Conservation (phyloP, 2,888 invertebrate species). For the Thyatira batis region DNA sequence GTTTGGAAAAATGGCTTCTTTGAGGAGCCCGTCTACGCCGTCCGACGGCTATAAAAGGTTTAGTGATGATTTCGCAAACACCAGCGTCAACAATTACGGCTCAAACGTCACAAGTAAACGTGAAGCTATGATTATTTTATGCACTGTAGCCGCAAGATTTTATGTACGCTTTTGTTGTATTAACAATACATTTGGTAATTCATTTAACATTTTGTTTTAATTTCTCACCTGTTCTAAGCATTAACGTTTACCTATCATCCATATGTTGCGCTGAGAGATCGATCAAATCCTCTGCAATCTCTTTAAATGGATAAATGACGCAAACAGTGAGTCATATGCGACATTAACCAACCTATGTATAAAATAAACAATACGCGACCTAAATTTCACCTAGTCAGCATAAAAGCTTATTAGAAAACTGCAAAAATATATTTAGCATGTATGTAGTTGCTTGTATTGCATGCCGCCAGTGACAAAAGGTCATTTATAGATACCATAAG, state of each 20-base stretch:
- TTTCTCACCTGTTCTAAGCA: conserved; percentile 52
- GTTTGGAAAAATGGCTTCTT: conserved; percentile 79
- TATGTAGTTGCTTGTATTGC: conserved; percentile 27
- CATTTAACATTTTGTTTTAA: conserved; percentile 74
- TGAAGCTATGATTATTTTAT: conserved; percentile 67
- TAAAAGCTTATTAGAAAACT: conserved; percentile 24
- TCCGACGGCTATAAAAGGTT: conserved; percentile 85
- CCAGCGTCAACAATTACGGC: conserved; percentile 84
- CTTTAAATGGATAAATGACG: conserved; percentile 53
- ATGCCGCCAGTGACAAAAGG: not conserved
- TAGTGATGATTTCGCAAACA: conserved; percentile 82
- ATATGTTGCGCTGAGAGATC: conserved; percentile 35
- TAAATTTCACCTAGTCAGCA: conserved; percentile 29
- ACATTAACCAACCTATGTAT: conserved; percentile 43
- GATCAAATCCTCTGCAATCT: conserved; percentile 40
- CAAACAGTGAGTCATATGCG: conserved; percentile 63
- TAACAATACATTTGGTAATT: conserved; percentile 74
- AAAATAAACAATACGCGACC: conserved; percentile 49
- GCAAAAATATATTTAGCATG: conserved; percentile 23
- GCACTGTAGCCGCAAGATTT: conserved; percentile 74
- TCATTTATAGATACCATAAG: not conserved
- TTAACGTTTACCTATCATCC: conserved; percentile 34
- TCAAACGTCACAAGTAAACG: conserved; percentile 84
- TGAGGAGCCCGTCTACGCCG: conserved; percentile 82
- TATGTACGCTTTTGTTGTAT: conserved; percentile 70